Conservation (phyloP, 2,797 vertebrate genomes). For the Xenopus petersii region DNA sequence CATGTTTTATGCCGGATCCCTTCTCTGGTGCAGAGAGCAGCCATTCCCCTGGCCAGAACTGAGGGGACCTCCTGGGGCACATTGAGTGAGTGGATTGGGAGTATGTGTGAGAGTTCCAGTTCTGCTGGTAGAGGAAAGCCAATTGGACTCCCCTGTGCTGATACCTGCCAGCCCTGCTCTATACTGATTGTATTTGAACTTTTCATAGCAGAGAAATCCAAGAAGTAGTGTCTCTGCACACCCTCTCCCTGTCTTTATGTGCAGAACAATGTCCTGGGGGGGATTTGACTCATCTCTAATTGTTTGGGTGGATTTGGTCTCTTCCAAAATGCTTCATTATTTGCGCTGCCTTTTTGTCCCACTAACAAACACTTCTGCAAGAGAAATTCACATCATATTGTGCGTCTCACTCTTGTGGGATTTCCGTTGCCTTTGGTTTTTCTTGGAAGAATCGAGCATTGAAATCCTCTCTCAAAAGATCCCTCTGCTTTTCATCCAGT, state of each 20-base stretch:
- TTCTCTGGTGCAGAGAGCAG: too few relatives aligned
- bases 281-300: conserved; percentile 5
- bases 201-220: not conserved
- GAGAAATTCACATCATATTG: conserved; percentile 16
- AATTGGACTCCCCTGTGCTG: too few relatives aligned
- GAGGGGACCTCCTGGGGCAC: too few relatives aligned
- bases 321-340: not conserved
- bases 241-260: not conserved
- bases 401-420: conserved; percentile 13
- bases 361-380: conserved; percentile 13
- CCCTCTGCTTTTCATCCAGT: not conserved
- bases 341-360: conserved; percentile 5
- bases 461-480: conserved; percentile 1
- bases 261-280: conserved; percentile 3
- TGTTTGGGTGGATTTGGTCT: conserved; percentile 8
- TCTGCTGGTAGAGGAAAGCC: too few relatives aligned
- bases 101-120: too few relatives aligned
- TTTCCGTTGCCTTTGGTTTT: conserved; percentile 24
- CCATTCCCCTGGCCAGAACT: too few relatives aligned
- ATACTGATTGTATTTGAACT: too few relatives aligned
- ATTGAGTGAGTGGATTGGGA: too few relatives aligned
- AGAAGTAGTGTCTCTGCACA: too few relatives aligned
- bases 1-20: too few relatives aligned
- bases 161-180: too few relatives aligned
- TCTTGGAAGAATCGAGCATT: conserved; percentile 18